Percentiles rank a stretch among this genome's conserved stretches.
Conservation (phyloP, 2,888 invertebrate species). For the Omphaloscelis lunosa region DNA sequence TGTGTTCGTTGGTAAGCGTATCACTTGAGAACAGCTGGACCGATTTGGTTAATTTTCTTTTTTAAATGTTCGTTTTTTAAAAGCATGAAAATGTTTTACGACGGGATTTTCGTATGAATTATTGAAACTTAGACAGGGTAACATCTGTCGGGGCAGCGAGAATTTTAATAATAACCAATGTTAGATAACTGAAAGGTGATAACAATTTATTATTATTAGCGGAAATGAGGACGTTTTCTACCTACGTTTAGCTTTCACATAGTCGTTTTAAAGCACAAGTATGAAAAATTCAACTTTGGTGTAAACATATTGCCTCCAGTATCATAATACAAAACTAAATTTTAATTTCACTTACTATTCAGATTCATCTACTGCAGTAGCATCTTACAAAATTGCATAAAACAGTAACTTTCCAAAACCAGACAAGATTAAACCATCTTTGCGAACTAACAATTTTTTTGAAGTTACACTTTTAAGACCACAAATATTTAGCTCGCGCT, state of each 20-base stretch:
- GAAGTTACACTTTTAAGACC: conserved; percentile 65
- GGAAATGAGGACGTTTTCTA: too few species aligned
- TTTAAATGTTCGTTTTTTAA: too few species aligned
- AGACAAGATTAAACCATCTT: conserved; percentile 57
- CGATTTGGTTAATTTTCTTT: too few species aligned
- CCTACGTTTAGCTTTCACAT: too few species aligned
- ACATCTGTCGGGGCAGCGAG: too few species aligned
- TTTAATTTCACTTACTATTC: conserved; percentile 24
- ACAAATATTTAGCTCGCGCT: conserved; percentile 76
- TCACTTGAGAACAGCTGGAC: too few species aligned
- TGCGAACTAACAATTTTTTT: conserved; percentile 63
- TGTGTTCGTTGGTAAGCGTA: too few species aligned
- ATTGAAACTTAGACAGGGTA: too few species aligned
- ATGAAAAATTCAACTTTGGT: not conserved
- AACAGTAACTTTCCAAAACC: conserved; percentile 31
- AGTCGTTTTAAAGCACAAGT: not conserved
- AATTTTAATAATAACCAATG: not conserved
- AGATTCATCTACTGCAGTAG: not conserved
- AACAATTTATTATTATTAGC: not conserved
- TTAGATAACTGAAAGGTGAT: not conserved
- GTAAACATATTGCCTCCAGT: not conserved
- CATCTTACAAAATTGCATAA: conserved; percentile 39
- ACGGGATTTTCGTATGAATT: too few species aligned
- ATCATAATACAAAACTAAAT: not conserved
- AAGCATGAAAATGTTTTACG: too few species aligned